Percentiles rank a stretch among this genome's conserved stretches.
Evolutionary conservation across 1,140 invertebrate genomes (phyloP).

Genomic region (Bilobella aurantiaca): DNA sequence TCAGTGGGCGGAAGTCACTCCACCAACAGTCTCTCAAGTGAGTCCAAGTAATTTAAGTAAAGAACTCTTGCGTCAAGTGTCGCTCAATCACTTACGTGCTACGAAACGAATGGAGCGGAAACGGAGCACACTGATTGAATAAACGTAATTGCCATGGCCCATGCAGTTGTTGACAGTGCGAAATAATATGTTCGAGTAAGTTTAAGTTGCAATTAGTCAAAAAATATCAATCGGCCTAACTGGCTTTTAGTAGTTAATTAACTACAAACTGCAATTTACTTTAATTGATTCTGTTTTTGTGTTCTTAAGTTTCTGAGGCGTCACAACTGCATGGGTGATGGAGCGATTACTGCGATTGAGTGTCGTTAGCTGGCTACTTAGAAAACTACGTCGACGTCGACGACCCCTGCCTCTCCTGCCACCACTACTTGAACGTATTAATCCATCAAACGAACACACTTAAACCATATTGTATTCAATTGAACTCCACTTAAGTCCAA

Average conservation of each 20-base stretch:
- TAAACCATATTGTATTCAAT: background rate
- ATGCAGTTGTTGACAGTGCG: background rate
- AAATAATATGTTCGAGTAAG: too few relatives aligned
- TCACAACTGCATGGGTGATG: conserved; percentile 13
- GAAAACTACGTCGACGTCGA: background rate
- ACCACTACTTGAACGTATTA: background rate
- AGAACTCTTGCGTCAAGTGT: background rate
- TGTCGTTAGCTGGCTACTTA: conserved; percentile 3
- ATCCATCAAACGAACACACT: background rate
- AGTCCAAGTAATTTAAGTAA: background rate
- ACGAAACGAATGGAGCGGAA: too few relatives aligned
- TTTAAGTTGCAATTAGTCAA: too few relatives aligned
- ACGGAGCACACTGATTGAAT: too few relatives aligned
- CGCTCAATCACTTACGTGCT: too few relatives aligned
- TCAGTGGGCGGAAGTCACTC: background rate
- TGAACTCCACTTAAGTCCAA: too few relatives aligned
- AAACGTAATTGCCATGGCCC: too few relatives aligned
- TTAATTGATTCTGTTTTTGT: too few relatives aligned
- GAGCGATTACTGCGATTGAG: background rate
- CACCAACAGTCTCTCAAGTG: background rate
- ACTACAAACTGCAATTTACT: background rate
- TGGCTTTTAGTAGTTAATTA: background rate
- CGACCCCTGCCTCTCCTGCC: background rate
- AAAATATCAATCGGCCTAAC: too few relatives aligned
- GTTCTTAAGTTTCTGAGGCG: background rate